Evolutionary conservation across 1,140 invertebrate genomes (phyloP).

Genomic region (Bombus sibiricus): DNA sequence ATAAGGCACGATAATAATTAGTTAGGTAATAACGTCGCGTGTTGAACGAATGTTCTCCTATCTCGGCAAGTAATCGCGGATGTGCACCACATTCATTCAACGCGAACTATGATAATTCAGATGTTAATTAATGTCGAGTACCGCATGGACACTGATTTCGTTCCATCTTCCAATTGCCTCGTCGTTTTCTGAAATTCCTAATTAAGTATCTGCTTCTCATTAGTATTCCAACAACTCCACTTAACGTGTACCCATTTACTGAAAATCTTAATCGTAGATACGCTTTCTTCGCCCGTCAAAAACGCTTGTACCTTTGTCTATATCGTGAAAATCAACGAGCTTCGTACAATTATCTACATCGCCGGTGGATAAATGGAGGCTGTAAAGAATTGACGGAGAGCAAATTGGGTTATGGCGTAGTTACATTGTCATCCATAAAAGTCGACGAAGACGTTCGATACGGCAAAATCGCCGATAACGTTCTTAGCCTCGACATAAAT

Average conservation of each 20-base stretch:
- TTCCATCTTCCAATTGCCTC: too few relatives aligned
- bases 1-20: background rate
- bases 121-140: constrained; percentile 26
- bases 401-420: too few relatives aligned
- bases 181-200: background rate
- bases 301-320: background rate
- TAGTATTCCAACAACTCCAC: too few relatives aligned
- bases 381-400: background rate
- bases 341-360: background rate
- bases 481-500: constrained; percentile 26
- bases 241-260: too few relatives aligned
- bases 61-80: constrained; percentile 12
- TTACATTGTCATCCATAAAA: constrained; percentile 19
- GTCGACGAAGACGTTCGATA: constrained; percentile 26
- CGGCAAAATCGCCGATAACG: constrained; percentile 22
- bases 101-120: background rate
- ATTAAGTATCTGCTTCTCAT: background rate
- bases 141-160: too few relatives aligned
- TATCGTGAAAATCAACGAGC: background rate
- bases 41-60: constrained; percentile 6
- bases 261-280: too few relatives aligned
- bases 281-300: too few relatives aligned
- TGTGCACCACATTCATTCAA: background rate
- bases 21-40: constrained; percentile 10
- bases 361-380: background rate